These are phyloP conservation scores for Cylas formicarius DNA, from an alignment of 1,140 invertebrate species.

Conservation along the genomic window DNA sequence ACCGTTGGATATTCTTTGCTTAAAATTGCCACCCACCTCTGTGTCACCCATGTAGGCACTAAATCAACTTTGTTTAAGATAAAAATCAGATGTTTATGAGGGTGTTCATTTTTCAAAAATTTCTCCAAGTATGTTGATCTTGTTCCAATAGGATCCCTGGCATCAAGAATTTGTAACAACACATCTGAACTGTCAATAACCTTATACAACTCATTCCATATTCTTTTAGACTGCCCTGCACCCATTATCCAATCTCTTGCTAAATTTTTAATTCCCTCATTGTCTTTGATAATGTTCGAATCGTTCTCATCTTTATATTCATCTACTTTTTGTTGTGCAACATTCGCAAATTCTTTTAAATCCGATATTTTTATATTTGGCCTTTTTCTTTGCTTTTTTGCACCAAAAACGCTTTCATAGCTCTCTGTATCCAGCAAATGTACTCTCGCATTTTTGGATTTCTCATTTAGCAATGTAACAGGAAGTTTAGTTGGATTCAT, in stretches of 20 bases:
- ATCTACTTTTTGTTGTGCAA: slow-evolving; percentile 61
- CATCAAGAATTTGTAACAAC: slow-evolving; percentile 87
- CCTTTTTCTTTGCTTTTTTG: slow-evolving; percentile 85
- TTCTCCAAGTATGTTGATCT: slow-evolving; percentile 89
- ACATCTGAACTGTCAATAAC: slow-evolving; percentile 99
- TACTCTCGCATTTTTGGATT: slow-evolving; percentile 80
- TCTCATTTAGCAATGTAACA: slow-evolving; percentile 90
- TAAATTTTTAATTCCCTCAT: slow-evolving; percentile 67
- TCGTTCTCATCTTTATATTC: slow-evolving; percentile 77
- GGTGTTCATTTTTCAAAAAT: slow-evolving; percentile 82
- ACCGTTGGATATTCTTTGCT: slow-evolving; percentile 94
- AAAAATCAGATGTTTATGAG: slow-evolving; percentile 92
- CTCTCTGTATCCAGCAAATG: slow-evolving; percentile 94
- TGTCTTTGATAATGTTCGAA: slow-evolving; percentile 72
- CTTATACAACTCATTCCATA: slow-evolving; percentile 99
- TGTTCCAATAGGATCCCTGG: slow-evolving; percentile 91
- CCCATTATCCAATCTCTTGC: slow-evolving; percentile 80
- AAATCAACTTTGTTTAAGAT: slow-evolving; percentile 94
- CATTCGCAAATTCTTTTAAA: slow-evolving; percentile 62
- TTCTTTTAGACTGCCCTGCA: slow-evolving; percentile 91
- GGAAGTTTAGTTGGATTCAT: slow-evolving; percentile 95
- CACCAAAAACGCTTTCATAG: slow-evolving; percentile 91
- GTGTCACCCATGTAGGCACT: slow-evolving; percentile 95
- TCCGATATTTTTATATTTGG: slow-evolving; percentile 75
- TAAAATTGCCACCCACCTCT: slow-evolving; percentile 89